phyloP scores from a whole-genome alignment of 92 coral and sea anemone genomes.

The Phymanthus crucifer region DNA sequence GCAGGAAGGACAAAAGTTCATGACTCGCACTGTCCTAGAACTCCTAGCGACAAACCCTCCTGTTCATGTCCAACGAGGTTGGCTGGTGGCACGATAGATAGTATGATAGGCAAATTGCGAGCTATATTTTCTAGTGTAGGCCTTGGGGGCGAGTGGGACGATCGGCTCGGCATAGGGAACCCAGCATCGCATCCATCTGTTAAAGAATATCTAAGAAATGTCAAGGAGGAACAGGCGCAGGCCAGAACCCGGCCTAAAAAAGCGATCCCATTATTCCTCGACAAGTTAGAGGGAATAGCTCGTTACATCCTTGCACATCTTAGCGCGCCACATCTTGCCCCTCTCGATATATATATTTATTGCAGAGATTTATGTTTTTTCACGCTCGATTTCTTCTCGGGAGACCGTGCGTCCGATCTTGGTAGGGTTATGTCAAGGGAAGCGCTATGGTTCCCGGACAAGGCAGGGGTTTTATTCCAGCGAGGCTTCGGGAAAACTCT shows the following conservation, averaged over 20 bases:
- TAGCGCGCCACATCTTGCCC: neutral
- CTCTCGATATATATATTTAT: neutral
- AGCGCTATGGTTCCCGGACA: conserved; percentile 7
- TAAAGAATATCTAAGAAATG: conserved; percentile 32
- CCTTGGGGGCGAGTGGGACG: conserved; percentile 33
- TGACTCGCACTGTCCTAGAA: no score
- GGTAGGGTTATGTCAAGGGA: conserved; percentile 12
- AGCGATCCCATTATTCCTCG: neutral
- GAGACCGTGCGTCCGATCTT: conserved; percentile 23
- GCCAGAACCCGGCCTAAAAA: conserved; percentile 21
- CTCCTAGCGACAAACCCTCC: no score
- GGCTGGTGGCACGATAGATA: conserved; percentile 14
- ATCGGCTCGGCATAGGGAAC: conserved; percentile 32
- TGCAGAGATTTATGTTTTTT: conserved; percentile 26
- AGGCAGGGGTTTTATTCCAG: conserved; percentile 17
- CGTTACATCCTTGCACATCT: neutral
- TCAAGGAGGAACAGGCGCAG: conserved; percentile 37
- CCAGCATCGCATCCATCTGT: conserved; percentile 26
- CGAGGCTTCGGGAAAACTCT: conserved; percentile 41
- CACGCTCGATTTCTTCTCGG: conserved; percentile 8
- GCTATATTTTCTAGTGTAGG: conserved; percentile 27
- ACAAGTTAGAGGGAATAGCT: neutral
- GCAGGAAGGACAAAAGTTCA: no score
- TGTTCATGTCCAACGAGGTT: conserved; percentile 19
- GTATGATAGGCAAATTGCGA: conserved; percentile 13